phyloP scores from a whole-genome alignment of 1,140 invertebrate genomes.

The Leptonema lineaticorne region DNA sequence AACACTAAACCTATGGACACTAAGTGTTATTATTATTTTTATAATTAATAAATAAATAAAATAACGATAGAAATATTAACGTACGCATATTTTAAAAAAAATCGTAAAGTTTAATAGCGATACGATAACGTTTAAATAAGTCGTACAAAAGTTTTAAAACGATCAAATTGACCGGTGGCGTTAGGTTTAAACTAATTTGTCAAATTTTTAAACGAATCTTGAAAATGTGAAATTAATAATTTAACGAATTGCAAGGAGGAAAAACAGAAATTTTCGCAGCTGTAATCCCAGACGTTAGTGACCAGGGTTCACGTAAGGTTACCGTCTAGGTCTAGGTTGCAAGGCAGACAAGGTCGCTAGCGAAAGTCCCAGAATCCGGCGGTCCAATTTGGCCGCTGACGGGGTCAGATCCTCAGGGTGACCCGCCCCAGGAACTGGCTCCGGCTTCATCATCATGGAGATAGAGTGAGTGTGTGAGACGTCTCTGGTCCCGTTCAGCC shows the following conservation, averaged over 20 bases:
- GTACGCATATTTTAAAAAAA: not conserved
- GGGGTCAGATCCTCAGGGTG: conserved; percentile 14
- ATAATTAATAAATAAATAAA: not conserved
- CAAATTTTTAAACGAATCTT: too few relatives aligned
- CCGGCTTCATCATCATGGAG: too few relatives aligned
- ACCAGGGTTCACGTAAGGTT: conserved; percentile 26
- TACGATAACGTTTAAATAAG: too few relatives aligned
- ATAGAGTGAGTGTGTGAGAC: too few relatives aligned
- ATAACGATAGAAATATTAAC: not conserved
- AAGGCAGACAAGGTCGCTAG: conserved; percentile 26
- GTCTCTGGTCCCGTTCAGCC: not conserved
- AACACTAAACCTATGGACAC: too few relatives aligned
- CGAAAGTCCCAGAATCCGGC: conserved; percentile 12
- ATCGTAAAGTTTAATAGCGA: too few relatives aligned
- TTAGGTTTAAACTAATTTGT: not conserved
- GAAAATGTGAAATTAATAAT: too few relatives aligned
- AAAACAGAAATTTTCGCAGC: conserved; percentile 13
- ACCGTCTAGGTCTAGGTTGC: conserved; percentile 27
- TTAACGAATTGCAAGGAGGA: not conserved
- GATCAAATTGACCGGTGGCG: not conserved
- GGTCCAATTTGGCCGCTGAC: conserved; percentile 30
- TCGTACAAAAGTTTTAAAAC: too few relatives aligned
- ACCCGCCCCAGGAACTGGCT: conserved; percentile 22
- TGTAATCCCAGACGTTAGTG: conserved; percentile 19
- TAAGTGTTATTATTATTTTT: too few relatives aligned